These are phyloP conservation scores for Corythucha ciliata DNA, from an alignment of 2,888 invertebrate genomes.

Conservation along the genomic window DNA sequence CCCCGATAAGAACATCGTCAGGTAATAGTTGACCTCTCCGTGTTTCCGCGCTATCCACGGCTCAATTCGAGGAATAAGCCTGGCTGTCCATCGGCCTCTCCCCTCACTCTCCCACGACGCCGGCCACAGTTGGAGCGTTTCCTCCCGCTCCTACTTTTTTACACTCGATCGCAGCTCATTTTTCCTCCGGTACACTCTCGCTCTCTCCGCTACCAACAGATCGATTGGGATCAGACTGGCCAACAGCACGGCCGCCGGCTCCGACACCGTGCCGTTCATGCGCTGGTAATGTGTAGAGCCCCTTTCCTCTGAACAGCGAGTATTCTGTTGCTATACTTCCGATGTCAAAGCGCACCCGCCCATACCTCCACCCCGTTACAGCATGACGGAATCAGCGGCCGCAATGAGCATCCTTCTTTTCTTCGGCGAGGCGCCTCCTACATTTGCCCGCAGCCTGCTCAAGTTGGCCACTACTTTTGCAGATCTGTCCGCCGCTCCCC, in stretches of 20 bases:
- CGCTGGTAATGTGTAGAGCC: conserved; percentile 26
- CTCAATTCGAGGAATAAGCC: conserved; percentile 25
- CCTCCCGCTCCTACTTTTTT: conserved; percentile 2
- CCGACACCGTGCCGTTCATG: conserved; percentile 22
- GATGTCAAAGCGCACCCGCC: background rate
- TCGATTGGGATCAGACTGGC: background rate
- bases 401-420: conserved; percentile 23
- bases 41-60: conserved; percentile 27
- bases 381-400: conserved; percentile 2
- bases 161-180: background rate
- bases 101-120: conserved; percentile 26
- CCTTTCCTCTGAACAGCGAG: conserved; percentile 12
- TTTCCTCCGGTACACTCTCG: background rate
- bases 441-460: conserved; percentile 30
- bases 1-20: conserved; percentile 33
- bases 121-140: conserved; percentile 27
- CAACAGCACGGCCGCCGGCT: too few relatives aligned
- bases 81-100: conserved; percentile 31
- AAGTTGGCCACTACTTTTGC: conserved; percentile 25
- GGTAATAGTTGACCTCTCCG: conserved; percentile 29
- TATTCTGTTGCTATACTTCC: too few relatives aligned
- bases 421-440: conserved; percentile 25
- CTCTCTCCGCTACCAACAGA: background rate
- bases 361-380: conserved; percentile 3
- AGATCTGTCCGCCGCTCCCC: conserved; percentile 27